These are phyloP conservation scores for Bergia puertoricense DNA, from an alignment of 92 coral and sea anemone genomes.

Conservation along the genomic window DNA sequence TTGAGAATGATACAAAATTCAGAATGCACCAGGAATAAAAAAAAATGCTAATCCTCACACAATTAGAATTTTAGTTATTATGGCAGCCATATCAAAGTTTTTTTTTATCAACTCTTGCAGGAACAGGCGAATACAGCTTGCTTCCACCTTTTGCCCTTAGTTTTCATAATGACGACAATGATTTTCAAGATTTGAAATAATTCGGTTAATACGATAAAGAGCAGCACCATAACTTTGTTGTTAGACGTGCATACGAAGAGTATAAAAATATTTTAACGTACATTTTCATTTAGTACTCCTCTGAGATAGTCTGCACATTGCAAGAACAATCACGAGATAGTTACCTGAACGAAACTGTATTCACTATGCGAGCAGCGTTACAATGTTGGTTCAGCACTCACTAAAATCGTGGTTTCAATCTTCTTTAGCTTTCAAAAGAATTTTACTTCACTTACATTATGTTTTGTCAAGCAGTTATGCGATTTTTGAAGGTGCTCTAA, in stretches of 20 bases:
- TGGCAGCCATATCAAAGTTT: background rate
- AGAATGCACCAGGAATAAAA: background rate
- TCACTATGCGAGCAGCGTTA: background rate
- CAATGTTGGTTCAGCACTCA: background rate
- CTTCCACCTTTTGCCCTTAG: background rate
- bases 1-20: background rate
- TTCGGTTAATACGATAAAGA: background rate
- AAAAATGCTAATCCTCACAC: background rate
- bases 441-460: background rate
- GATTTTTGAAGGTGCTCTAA: background rate
- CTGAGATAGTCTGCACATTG: background rate
- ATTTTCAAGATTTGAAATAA: background rate
- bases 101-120: background rate
- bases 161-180: background rate
- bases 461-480: background rate
- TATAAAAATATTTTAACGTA: no score
- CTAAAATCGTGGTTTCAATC: background rate
- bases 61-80: background rate
- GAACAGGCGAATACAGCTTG: background rate
- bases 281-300: no score
- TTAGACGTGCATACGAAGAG: background rate
- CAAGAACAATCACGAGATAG: no score
- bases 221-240: background rate
- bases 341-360: background rate
- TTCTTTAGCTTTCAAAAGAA: background rate